Evolutionary conservation across 2,888 invertebrate genomes (phyloP).

Genomic region (Psylliodes chrysocephalus): DNA sequence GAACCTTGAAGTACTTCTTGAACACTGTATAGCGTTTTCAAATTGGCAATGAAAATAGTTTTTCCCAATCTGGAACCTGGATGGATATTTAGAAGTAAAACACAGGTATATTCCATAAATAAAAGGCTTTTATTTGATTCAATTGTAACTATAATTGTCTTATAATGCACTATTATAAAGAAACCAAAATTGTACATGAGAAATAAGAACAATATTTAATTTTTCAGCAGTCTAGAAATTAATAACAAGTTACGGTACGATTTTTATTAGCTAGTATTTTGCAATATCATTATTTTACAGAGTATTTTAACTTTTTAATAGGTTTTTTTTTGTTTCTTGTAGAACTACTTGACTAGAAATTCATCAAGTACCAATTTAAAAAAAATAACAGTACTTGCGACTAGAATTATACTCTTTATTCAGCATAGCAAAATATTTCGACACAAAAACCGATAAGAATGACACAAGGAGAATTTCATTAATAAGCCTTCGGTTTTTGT

Average conservation of each 20-base stretch:
- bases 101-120: conserved; percentile 30
- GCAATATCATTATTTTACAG: conserved; percentile 50
- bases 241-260: conserved; percentile 53
- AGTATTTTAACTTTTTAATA: conserved; percentile 45
- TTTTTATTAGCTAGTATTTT: conserved; percentile 47
- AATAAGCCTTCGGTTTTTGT: conserved; percentile 10
- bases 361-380: conserved; percentile 52
- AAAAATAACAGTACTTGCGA: conserved; percentile 52
- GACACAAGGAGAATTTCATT: conserved; percentile 28
- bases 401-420: conserved; percentile 48
- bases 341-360: conserved; percentile 54
- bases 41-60: no score
- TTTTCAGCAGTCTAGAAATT: conserved; percentile 56
- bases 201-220: conserved; percentile 53
- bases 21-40: no score
- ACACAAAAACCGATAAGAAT: conserved; percentile 35
- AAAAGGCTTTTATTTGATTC: conserved; percentile 46
- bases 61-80: no score
- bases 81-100: no score
- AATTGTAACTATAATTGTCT: conserved; percentile 57
- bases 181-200: conserved; percentile 40
- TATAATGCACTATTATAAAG: conserved; percentile 57
- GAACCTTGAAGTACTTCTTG: no score
- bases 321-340: conserved; percentile 42
- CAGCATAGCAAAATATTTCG: conserved; percentile 39